Base-by-base conservation (phyloP, 2,888 invertebrate genomes). In the Cataglyphis livida region DNA sequence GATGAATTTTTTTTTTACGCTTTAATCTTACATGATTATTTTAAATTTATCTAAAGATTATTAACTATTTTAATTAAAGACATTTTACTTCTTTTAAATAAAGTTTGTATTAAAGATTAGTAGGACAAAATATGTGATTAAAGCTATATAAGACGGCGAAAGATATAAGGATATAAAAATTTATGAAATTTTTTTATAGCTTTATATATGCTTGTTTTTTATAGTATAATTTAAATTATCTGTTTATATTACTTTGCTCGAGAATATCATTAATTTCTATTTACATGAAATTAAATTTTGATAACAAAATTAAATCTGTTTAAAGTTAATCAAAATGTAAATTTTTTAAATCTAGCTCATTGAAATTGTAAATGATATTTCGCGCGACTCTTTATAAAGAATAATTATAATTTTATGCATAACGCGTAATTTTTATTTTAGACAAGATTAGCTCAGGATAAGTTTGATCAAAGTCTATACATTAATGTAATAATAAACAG, bases 311-410 rank as follows among this genome's bases (percentile, higher is more conserved):
- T 74, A 74, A 74, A 44, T 62, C 28, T 74, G 75, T 75, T 41
- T 48, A 25, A 75, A 66, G 35, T 66, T 51, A 66, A 66, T 75
- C 21, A 75, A 75, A 75, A 68, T 75, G 51, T 68, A 66, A 75
- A 66, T 75, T 75, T 66, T 28, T 66, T 9, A 32, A 41, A 15
- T 65, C 5, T 0, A 75, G 6, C 25, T 65, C 25, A 35, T 65
- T 64, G 32, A 74, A 48, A 74, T 62, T 62, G 1, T 51, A 65
- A 21, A 75, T 51, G 9, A 35, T 48, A 18, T 66, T 65, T 62
- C 12, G 32, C 12, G 1, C 3, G 25, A 65, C 18, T 75, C 35
- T 35, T 44, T 51, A 25, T 18, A 65, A 65, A 21, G 12, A 75
- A 64, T 75, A 51, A 35, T 64, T 64, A 10, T 21, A 74, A 32